Evolutionary conservation across 2,888 invertebrate genomes (phyloP).

Genomic region (Polydrusus cervinus): DNA sequence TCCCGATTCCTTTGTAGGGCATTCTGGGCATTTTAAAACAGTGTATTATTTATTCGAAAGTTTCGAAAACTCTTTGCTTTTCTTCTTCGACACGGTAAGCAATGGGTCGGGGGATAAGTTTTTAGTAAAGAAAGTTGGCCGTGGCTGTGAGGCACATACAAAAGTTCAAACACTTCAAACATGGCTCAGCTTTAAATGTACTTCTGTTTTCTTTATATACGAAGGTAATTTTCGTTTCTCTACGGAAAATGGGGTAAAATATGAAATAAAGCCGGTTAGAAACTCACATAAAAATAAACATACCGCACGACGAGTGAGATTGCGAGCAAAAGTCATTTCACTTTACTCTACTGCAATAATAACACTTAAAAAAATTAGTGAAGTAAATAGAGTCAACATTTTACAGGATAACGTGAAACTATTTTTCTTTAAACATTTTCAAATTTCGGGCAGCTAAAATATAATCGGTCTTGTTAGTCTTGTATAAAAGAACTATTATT

Average conservation of each 20-base stretch:
- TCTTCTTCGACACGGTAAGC: constrained; percentile 34
- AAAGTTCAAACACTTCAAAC: constrained; percentile 34
- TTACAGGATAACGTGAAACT: background rate
- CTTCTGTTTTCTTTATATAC: constrained; percentile 33
- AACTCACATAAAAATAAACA: constrained; percentile 39
- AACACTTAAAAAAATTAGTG: background rate
- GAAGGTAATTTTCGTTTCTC: constrained; percentile 34
- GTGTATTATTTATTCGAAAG: constrained; percentile 35
- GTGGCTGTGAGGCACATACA: constrained; percentile 31
- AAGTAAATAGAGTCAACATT: background rate
- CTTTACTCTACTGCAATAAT: constrained; percentile 7
- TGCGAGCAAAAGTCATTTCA: constrained; percentile 24
- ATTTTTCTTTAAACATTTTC: background rate
- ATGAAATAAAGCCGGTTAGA: constrained; percentile 32
- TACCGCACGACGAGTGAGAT: constrained; percentile 31
- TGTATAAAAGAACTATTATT: background rate
- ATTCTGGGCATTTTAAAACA: constrained; percentile 7
- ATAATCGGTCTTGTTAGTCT: background rate
- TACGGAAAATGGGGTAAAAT: constrained; percentile 27
- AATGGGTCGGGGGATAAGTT: constrained; percentile 22
- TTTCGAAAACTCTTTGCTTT: constrained; percentile 24
- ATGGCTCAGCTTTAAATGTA: constrained; percentile 28
- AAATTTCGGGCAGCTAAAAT: background rate
- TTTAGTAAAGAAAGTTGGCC: constrained; percentile 27
- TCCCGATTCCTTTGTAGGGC: background rate